A percentile compares a stretch with the other conserved stretches of the same genome.
These are phyloP conservation scores for Lonchura striata DNA, from an alignment of 2,113 vertebrate species.

Conservation along the genomic window DNA sequence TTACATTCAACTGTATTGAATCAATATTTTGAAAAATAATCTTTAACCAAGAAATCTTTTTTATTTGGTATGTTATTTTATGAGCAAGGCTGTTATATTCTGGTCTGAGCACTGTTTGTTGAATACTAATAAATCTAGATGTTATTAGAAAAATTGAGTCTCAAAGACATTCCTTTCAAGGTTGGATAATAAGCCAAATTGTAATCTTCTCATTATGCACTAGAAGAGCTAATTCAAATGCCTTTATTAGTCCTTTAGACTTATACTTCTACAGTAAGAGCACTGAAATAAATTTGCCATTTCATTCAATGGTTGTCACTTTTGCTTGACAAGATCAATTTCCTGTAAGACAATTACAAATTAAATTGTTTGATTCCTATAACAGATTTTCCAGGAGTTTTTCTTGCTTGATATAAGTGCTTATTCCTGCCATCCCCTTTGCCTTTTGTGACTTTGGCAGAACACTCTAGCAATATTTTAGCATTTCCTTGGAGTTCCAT, in stretches of 20 bases:
- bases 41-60: neutral
- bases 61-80: neutral
- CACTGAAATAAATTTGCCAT: neutral
- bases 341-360: neutral
- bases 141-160: neutral
- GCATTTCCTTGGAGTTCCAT: neutral
- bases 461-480: neutral
- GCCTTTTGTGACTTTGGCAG: neutral
- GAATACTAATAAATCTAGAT: neutral
- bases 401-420: neutral
- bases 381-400: neutral
- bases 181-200: neutral
- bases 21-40: neutral
- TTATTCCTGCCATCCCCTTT: neutral
- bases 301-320: neutral
- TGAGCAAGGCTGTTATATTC: neutral
- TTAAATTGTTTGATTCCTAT: neutral
- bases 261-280: neutral
- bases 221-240: neutral
- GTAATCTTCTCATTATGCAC: neutral
- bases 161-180: neutral
- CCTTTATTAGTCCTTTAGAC: neutral
- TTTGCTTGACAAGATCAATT: neutral
- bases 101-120: accelerated
- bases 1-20: neutral